Percentiles rank a stretch among this genome's conserved stretches.
Evolutionary conservation across 2,113 vertebrate species (phyloP).

Genomic region (Podilymbus podiceps): DNA sequence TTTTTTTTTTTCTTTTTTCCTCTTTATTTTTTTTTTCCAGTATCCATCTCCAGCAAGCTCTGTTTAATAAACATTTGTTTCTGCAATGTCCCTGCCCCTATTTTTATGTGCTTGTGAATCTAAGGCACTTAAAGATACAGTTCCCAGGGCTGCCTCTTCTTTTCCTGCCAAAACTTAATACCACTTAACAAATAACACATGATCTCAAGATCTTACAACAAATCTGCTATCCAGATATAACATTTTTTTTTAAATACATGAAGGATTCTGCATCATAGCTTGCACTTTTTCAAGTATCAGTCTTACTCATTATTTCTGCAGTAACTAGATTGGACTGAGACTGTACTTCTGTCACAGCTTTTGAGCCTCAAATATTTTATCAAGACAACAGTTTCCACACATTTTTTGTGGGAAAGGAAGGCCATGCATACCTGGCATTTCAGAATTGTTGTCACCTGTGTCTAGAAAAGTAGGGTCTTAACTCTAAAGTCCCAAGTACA

Average conservation of each 20-base stretch:
- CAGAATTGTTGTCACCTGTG: not conserved
- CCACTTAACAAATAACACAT: not conserved
- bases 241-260: not conserved
- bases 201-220: not conserved
- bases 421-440: not conserved
- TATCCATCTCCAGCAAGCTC: not conserved
- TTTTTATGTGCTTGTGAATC: not conserved
- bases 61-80: conserved; percentile 25
- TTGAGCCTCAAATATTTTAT: not conserved
- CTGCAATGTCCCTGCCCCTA: not conserved
- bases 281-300: not conserved
- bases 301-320: not conserved
- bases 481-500: not conserved
- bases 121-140: not conserved
- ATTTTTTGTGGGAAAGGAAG: not conserved
- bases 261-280: not conserved
- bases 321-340: not conserved
- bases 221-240: not conserved
- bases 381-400: not conserved
- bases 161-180: not conserved
- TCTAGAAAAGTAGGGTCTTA: not conserved
- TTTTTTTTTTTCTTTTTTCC: not conserved
- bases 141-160: not conserved
- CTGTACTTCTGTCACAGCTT: not conserved
- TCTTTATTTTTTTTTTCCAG: too few species aligned